Evolutionary conservation across 2,113 vertebrate species (phyloP).

Genomic region (Ciconia boyciana): DNA sequence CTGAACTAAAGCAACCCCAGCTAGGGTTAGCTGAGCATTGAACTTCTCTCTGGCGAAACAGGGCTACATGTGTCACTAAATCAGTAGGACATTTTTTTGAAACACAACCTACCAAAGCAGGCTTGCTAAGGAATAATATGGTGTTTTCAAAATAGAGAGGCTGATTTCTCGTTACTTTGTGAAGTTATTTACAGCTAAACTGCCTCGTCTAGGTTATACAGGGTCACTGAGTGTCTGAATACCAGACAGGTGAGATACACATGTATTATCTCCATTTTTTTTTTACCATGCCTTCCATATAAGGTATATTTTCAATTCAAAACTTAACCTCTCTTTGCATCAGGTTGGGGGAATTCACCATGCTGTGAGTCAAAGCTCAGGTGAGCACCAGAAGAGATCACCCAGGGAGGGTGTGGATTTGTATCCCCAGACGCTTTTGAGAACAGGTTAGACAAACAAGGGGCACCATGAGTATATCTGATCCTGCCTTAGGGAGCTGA

Average conservation of each 20-base stretch:
- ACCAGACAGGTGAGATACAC: slow-evolving; percentile 51
- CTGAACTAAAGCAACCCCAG: background rate
- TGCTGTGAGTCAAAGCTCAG: slow-evolving; percentile 18
- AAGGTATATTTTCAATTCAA: slow-evolving; percentile 24
- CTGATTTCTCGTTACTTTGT: background rate
- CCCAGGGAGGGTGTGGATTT: background rate
- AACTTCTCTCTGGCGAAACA: background rate
- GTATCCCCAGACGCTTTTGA: background rate
- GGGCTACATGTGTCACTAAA: background rate
- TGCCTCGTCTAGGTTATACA: background rate
- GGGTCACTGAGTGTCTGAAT: slow-evolving; percentile 46
- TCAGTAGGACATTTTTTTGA: background rate
- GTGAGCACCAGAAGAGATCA: background rate
- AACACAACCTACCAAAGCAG: background rate
- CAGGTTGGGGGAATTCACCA: background rate
- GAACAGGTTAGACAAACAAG: background rate
- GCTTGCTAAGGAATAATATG: background rate
- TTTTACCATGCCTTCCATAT: background rate
- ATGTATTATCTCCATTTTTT: background rate
- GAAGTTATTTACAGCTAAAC: slow-evolving; percentile 14
- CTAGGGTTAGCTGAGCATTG: background rate
- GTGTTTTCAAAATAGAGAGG: background rate
- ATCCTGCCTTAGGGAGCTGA: background rate
- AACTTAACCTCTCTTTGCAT: background rate
- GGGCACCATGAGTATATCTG: background rate